These are phyloP conservation scores for Drosophila santomea DNA, from an alignment of 1,140 invertebrate species.

Conservation along the genomic window DNA sequence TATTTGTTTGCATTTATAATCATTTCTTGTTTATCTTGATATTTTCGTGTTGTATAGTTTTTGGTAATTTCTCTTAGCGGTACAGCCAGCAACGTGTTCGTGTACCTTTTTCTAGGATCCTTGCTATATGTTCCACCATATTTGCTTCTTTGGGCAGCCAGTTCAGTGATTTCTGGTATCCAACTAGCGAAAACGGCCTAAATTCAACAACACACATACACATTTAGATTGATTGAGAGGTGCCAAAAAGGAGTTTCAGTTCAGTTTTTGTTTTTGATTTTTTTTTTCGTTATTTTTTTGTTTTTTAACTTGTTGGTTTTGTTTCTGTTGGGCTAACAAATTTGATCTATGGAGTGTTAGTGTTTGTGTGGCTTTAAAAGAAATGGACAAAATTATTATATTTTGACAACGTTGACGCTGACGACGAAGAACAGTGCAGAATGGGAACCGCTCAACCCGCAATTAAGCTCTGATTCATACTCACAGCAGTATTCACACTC, in stretches of 20 bases:
- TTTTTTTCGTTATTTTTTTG: background rate
- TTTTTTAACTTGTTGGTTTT: conserved; percentile 3
- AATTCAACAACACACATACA: conserved; percentile 84
- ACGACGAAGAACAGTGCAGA: conserved; percentile 55
- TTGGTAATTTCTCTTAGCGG: conserved; percentile 67
- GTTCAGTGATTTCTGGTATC: conserved; percentile 99
- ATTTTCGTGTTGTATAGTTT: conserved; percentile 56
- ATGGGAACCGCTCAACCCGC: conserved; percentile 40
- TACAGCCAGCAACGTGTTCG: conserved; percentile 83
- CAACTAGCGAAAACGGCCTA: conserved; percentile 99
- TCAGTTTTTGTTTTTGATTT: conserved; percentile 8
- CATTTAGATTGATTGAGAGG: conserved; percentile 69
- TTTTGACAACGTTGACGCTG: conserved; percentile 37
- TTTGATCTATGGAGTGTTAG: conserved; percentile 9
- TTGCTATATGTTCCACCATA: conserved; percentile 99
- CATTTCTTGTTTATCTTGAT: conserved; percentile 57
- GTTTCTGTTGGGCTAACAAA: conserved; percentile 33
- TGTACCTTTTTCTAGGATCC: conserved; percentile 98
- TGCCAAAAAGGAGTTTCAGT: conserved; percentile 39
- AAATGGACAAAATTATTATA: conserved; percentile 54
- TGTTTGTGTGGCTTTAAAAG: conserved; percentile 36
- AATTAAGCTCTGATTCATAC: background rate
- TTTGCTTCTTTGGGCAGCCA: conserved; percentile 98
- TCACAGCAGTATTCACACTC: conserved; percentile 17
- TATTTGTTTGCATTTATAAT: conserved; percentile 57